Percentiles rank a stretch among this genome's conserved stretches.
These are phyloP conservation scores for Neocrepidodera transversa DNA, from an alignment of 2,888 invertebrate species.

Conservation along the genomic window DNA sequence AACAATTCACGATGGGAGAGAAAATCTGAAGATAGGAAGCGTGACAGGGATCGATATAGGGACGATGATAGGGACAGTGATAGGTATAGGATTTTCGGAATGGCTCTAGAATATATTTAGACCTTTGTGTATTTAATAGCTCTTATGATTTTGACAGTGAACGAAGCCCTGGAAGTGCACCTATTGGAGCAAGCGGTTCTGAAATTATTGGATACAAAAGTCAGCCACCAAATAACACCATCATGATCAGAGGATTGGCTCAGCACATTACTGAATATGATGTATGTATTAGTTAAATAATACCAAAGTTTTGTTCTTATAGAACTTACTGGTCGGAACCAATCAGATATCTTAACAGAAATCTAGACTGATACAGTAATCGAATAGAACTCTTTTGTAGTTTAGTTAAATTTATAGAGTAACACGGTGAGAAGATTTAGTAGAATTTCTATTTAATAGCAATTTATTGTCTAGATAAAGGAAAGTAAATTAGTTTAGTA, in stretches of 20 bases:
- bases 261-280: conserved; percentile 80
- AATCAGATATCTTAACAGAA: too few species aligned
- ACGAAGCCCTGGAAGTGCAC: conserved; percentile 56
- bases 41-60: conserved; percentile 57
- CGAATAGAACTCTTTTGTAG: too few species aligned
- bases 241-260: conserved; percentile 77
- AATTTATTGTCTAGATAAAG: too few species aligned
- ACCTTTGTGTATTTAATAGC: conserved; percentile 43
- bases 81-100: conserved; percentile 54
- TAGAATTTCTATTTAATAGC: too few species aligned
- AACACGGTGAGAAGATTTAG: too few species aligned
- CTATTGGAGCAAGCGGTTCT: conserved; percentile 59
- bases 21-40: conserved; percentile 55
- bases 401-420: too few species aligned
- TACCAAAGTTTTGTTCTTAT: too few species aligned
- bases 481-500: too few species aligned
- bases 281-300: conserved; percentile 62
- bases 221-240: conserved; percentile 68
- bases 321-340: too few species aligned
- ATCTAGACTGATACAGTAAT: too few species aligned
- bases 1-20: conserved; percentile 57
- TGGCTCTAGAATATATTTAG: conserved; percentile 43
- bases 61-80: conserved; percentile 60
- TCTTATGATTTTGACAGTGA: conserved; percentile 56
- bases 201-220: conserved; percentile 61